phyloP scores from a whole-genome alignment of 2,113 vertebrate species.

The Halichoerus grypus region DNA sequence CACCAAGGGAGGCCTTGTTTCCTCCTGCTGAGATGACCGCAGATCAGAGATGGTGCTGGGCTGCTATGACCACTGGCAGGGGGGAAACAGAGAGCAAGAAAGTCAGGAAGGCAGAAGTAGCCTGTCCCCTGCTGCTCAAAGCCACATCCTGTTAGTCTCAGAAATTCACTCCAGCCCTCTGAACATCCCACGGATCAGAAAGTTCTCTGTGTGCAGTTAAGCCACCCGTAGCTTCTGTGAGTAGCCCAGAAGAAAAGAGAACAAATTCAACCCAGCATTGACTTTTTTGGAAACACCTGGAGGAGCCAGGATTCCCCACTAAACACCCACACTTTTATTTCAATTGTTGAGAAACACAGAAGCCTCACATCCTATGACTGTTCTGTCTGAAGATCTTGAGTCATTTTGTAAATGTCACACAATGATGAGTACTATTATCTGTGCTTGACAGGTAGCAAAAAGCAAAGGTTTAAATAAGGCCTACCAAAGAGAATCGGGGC shows the following conservation, averaged over 20 bases:
- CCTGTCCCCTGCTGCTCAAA: neutral
- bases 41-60: neutral
- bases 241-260: constrained; percentile 5
- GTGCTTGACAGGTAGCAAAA: neutral
- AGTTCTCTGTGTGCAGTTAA: neutral
- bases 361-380: neutral
- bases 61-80: neutral
- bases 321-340: constrained; percentile 48
- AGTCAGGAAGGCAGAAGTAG: neutral
- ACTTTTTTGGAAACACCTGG: constrained; percentile 7
- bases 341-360: constrained; percentile 51
- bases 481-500: neutral
- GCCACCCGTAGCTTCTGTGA: neutral
- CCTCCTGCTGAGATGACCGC: neutral
- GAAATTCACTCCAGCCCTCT: neutral
- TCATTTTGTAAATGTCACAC: constrained; percentile 40
- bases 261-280: neutral
- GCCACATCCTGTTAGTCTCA: neutral
- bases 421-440: constrained; percentile 15
- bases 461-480: neutral
- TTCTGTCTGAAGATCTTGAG: constrained; percentile 42
- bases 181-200: neutral
- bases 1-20: neutral
- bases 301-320: constrained; percentile 39
- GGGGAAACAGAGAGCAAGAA: neutral